Evolutionary conservation across 2,113 vertebrate species (phyloP).

Genomic region (Probosciger aterrimus): DNA sequence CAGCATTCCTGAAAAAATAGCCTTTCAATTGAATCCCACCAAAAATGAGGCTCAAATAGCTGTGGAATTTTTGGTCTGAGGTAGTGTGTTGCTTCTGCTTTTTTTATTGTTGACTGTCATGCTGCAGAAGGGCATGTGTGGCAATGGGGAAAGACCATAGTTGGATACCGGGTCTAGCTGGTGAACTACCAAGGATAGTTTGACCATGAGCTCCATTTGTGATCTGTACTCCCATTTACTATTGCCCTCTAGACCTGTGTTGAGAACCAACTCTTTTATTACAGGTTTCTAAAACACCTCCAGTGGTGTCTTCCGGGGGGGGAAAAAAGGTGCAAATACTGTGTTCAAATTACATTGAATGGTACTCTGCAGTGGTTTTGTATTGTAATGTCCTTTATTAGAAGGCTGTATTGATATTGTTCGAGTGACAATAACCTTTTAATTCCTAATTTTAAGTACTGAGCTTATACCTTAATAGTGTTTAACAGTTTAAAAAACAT

Average conservation of each 20-base stretch:
- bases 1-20: not conserved
- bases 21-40: not conserved
- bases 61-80: not conserved
- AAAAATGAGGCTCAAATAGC: not conserved
- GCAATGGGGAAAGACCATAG: not conserved
- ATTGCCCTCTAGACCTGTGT: not conserved
- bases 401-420: not conserved
- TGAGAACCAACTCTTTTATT: not conserved
- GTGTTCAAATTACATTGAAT: not conserved
- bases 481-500: not conserved
- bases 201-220: not conserved
- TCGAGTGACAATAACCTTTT: not conserved
- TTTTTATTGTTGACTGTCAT: not conserved
- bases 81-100: not conserved
- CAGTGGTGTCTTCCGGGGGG: not conserved
- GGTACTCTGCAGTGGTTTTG: not conserved
- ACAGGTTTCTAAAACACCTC: not conserved
- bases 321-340: not conserved
- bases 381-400: not conserved
- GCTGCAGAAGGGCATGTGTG: not conserved
- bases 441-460: not conserved
- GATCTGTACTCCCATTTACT: not conserved
- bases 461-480: not conserved
- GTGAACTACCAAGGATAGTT: not conserved
- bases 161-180: rapidly evolving